These are phyloP conservation scores for Corydoras sp. DNA, from an alignment of 2,113 vertebrate genomes.

Conservation along the genomic window DNA sequence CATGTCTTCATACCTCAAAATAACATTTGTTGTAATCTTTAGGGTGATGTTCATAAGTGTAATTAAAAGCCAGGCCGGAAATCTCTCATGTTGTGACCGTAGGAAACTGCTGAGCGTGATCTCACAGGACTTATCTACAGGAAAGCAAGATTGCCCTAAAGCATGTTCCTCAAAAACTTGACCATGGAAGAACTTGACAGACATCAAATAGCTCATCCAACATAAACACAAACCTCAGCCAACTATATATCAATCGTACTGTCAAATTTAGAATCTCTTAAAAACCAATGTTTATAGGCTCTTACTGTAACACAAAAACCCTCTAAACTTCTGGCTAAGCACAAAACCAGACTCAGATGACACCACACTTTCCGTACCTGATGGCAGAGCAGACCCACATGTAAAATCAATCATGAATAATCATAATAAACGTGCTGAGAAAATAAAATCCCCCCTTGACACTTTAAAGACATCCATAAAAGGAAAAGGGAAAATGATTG, in stretches of 20 bases:
- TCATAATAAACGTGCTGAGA: constrained; percentile 31
- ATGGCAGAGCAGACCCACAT: constrained; percentile 28
- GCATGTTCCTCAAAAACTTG: constrained; percentile 47
- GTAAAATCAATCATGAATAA: constrained; percentile 44
- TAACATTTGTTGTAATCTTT: constrained; percentile 31
- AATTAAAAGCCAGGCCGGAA: constrained; percentile 9
- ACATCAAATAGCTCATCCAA: constrained; percentile 52
- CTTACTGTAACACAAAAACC: constrained; percentile 47
- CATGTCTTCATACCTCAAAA: constrained; percentile 41
- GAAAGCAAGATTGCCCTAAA: constrained; percentile 46
- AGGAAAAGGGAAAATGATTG: constrained; percentile 21
- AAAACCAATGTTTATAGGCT: constrained; percentile 39
- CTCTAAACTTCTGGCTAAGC: constrained; percentile 41
- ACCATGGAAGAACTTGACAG: constrained; percentile 43
- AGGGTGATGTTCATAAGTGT: constrained; percentile 26
- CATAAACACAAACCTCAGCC: constrained; percentile 48
- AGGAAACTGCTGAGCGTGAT: constrained; percentile 27
- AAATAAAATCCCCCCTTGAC: constrained; percentile 36
- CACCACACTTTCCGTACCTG: constrained; percentile 44
- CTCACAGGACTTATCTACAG: constrained; percentile 29
- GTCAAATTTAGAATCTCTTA: constrained; percentile 45
- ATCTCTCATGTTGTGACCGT: constrained; percentile 8
- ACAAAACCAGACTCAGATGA: constrained; percentile 50
- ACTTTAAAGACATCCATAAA: constrained; percentile 36
- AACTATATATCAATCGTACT: constrained; percentile 57